Evolutionary conservation across 2,797 vertebrate genomes (phyloP).

Genomic region (Champsocephalus esox): DNA sequence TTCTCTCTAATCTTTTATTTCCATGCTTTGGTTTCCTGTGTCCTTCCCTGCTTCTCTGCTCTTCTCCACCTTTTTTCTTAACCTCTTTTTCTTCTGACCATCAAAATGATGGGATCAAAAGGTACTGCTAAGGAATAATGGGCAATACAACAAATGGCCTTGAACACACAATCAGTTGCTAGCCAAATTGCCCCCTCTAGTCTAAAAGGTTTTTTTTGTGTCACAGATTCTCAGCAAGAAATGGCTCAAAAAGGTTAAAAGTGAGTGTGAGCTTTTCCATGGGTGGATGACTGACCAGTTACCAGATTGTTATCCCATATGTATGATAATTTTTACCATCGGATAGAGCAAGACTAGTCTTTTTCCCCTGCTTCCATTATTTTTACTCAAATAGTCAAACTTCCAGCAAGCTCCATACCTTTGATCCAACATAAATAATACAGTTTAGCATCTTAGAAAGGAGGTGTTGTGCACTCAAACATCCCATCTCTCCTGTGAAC

Average conservation of each 20-base stretch:
- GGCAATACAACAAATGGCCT: conserved; percentile 35
- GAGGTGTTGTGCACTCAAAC: background rate
- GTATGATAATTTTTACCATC: background rate
- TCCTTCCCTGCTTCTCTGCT: conserved; percentile 43
- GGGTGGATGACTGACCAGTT: conserved; percentile 1
- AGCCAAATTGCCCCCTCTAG: conserved; percentile 18
- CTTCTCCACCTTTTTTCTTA: conserved; percentile 37
- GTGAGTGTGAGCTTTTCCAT: conserved; percentile 13
- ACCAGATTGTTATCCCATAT: background rate
- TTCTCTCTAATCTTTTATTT: conserved; percentile 74
- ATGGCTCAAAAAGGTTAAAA: conserved; percentile 30
- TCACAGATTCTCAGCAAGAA: conserved; percentile 14
- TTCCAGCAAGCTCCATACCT: background rate
- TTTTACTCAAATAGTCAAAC: background rate
- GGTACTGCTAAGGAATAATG: conserved; percentile 51
- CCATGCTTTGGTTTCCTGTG: conserved; percentile 67
- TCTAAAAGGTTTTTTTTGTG: conserved; percentile 37
- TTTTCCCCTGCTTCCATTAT: background rate
- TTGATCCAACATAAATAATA: background rate
- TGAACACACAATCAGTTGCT: conserved; percentile 26
- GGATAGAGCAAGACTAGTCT: background rate
- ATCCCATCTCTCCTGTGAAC: conserved; percentile 6
- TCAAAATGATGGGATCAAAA: conserved; percentile 58
- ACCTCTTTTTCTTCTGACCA: conserved; percentile 29
- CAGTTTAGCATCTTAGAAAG: background rate